A percentile compares a stretch with the other conserved stretches of the same genome.
phyloP scores from a whole-genome alignment of 2,888 invertebrate genomes.

The Agelastica alni region DNA sequence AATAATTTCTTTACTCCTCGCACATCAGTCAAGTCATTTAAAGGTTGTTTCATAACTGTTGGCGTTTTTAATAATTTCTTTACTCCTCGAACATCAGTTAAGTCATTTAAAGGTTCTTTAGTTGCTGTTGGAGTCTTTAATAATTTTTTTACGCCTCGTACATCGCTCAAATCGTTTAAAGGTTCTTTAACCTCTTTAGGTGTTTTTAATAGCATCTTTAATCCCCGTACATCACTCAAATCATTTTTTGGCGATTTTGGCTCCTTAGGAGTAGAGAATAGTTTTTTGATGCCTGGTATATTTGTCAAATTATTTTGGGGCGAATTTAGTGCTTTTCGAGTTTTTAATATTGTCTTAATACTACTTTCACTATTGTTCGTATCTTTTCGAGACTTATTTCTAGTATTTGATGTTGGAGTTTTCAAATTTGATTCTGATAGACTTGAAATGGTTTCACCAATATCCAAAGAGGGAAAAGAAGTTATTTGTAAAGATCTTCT shows the following conservation, averaged over 20 bases:
- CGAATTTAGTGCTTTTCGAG: constrained; percentile 36
- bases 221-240: constrained; percentile 29
- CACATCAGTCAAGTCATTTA: constrained; percentile 36
- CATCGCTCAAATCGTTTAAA: constrained; percentile 48
- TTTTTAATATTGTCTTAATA: constrained; percentile 37
- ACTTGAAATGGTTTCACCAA: background rate
- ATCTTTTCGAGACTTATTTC: constrained; percentile 31
- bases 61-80: constrained; percentile 35
- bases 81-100: constrained; percentile 37
- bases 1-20: constrained; percentile 39
- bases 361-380: constrained; percentile 39
- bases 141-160: constrained; percentile 55
- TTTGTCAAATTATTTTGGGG: constrained; percentile 38
- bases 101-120: constrained; percentile 35
- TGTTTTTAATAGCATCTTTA: constrained; percentile 39
- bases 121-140: constrained; percentile 34
- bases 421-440: constrained; percentile 21
- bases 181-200: constrained; percentile 36
- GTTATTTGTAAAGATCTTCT: constrained; percentile 3
- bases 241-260: constrained; percentile 34
- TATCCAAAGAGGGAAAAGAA: too few species aligned
- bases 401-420: too few species aligned
- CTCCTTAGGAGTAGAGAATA: constrained; percentile 29
- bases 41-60: constrained; percentile 30
- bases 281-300: constrained; percentile 38